phyloP scores from a whole-genome alignment of 2,888 invertebrate genomes.

The Opisthograptis luteolata region DNA sequence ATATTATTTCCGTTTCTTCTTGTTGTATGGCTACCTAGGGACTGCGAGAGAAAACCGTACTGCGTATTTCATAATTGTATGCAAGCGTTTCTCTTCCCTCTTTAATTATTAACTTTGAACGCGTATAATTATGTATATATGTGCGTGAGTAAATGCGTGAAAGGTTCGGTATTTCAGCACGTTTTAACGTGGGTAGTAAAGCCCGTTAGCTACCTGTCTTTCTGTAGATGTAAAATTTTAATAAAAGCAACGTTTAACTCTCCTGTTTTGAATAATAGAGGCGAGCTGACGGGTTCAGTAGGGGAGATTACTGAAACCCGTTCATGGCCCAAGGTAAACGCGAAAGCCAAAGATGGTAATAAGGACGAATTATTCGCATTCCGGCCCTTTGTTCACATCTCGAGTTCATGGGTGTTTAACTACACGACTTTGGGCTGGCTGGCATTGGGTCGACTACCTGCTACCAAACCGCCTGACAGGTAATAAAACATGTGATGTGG shows the following conservation, averaged over 20 bases:
- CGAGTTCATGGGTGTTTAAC: conserved; percentile 67
- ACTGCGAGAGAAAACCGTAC: conserved; percentile 7
- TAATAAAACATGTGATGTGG: conserved; percentile 20
- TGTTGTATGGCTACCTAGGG: conserved; percentile 11
- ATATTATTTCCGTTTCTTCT: conserved; percentile 9
- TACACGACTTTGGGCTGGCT: conserved; percentile 45
- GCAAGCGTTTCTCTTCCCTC: conserved; percentile 18
- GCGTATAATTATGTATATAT: too few relatives aligned
- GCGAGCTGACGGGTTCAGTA: conserved; percentile 40
- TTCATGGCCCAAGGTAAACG: conserved; percentile 74
- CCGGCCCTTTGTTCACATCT: conserved; percentile 73
- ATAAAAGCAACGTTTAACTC: conserved; percentile 44
- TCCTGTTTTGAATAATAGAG: conserved; percentile 44
- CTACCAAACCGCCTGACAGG: conserved; percentile 33
- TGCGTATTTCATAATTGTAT: conserved; percentile 10
- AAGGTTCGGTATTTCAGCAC: conserved; percentile 24
- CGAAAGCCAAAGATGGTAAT: conserved; percentile 65
- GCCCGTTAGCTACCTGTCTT: conserved; percentile 24
- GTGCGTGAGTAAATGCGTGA: conserved; percentile 21
- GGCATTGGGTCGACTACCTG: conserved; percentile 64
- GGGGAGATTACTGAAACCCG: conserved; percentile 69
- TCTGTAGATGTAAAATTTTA: conserved; percentile 44
- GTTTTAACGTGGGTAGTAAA: conserved; percentile 31
- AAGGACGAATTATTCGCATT: conserved; percentile 76
- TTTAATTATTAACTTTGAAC: conserved; percentile 21